phyloP scores from a whole-genome alignment of 2,113 vertebrate species.

The Podocnemis expansa region DNA sequence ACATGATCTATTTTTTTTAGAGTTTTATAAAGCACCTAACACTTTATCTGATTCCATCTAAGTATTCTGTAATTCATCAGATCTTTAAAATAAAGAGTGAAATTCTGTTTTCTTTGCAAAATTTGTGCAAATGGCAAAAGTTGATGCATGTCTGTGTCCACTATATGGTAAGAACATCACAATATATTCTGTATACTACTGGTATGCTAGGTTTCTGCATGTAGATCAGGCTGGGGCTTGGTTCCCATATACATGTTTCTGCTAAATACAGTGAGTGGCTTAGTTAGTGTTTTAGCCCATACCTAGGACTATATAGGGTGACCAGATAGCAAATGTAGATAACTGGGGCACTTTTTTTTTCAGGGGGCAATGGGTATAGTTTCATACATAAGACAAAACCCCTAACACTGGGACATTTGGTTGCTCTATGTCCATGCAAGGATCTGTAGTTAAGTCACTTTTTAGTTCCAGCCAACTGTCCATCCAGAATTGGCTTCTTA shows the following conservation, averaged over 20 bases:
- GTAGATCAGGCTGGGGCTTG: background rate
- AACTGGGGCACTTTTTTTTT: background rate
- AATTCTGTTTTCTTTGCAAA: background rate
- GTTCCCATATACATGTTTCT: background rate
- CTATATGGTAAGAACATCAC: background rate
- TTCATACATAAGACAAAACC: background rate
- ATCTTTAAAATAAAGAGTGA: background rate
- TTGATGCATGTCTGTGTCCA: rapidly evolving
- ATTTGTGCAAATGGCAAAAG: background rate
- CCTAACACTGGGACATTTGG: background rate
- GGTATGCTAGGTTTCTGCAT: background rate
- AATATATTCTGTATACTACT: background rate
- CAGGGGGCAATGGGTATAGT: background rate
- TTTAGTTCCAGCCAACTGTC: conserved; percentile 43
- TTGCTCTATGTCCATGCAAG: background rate
- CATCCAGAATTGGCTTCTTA: conserved; percentile 39
- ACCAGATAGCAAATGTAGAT: background rate
- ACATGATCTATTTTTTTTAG: background rate
- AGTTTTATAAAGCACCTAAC: background rate
- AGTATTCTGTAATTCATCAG: background rate
- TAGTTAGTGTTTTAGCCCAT: background rate
- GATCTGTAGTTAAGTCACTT: conserved; percentile 15
- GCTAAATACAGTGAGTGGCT: conserved; percentile 8
- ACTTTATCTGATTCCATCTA: background rate
- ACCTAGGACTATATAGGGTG: background rate